phyloP scores from a whole-genome alignment of 2,797 vertebrate genomes.

The Ataeniobius toweri region DNA sequence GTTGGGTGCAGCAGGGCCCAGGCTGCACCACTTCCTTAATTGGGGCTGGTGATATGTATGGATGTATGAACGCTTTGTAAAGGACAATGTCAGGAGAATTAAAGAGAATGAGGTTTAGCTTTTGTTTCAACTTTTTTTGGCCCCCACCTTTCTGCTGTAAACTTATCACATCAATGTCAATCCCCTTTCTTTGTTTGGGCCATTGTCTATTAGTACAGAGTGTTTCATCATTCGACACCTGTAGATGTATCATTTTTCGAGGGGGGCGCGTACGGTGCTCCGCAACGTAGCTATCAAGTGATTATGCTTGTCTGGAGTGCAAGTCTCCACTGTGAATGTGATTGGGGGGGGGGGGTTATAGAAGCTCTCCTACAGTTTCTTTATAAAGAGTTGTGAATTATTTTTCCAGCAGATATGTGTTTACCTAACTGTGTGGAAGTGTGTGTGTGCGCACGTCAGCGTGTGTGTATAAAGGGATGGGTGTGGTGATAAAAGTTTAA shows the following conservation, averaged over 20 bases:
- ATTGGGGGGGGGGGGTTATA: constrained; percentile 36
- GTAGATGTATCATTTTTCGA: constrained; percentile 35
- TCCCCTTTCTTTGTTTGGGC: constrained; percentile 29
- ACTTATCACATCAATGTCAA: constrained; percentile 42
- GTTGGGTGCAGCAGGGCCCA: constrained; percentile 14
- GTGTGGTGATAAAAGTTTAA: constrained; percentile 56
- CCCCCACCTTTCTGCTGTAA: constrained; percentile 64
- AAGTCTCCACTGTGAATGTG: constrained; percentile 62
- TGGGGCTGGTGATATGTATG: constrained; percentile 17
- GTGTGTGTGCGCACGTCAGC: constrained; percentile 54
- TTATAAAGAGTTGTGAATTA: constrained; percentile 41
- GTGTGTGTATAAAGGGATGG: constrained; percentile 65
- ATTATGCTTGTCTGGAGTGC: constrained; percentile 40
- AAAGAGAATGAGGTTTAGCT: constrained; percentile 34
- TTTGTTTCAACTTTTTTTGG: neutral
- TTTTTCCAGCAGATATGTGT: constrained; percentile 62
- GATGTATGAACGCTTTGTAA: constrained; percentile 28
- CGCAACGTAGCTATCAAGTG: constrained; percentile 39
- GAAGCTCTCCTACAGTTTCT: constrained; percentile 46
- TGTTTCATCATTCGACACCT: constrained; percentile 34
- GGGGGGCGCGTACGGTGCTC: constrained; percentile 14
- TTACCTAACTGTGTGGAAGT: constrained; percentile 51
- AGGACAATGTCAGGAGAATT: constrained; percentile 5
- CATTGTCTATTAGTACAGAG: constrained; percentile 41
- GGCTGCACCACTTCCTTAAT: constrained; percentile 3